These are phyloP conservation scores for Venturia canescens DNA, from an alignment of 1,140 invertebrate species.

Conservation along the genomic window DNA sequence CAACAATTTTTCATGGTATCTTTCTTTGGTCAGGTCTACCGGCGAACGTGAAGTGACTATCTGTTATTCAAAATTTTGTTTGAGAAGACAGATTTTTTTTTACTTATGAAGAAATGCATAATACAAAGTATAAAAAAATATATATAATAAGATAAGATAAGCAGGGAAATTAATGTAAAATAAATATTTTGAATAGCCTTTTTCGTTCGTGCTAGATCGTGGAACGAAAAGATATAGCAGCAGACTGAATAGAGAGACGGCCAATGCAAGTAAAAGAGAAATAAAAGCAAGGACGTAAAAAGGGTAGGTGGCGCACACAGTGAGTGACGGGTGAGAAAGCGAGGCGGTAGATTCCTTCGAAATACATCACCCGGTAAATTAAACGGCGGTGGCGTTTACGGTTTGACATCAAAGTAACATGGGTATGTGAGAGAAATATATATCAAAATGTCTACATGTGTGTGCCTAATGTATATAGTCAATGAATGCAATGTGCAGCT, in stretches of 20 bases:
- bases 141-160: neutral
- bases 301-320: slow-evolving; percentile 33
- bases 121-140: neutral
- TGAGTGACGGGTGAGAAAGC: slow-evolving; percentile 40
- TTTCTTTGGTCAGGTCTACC: no score
- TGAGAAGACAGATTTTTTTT: no score
- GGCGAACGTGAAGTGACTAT: no score
- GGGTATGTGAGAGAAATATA: slow-evolving; percentile 32
- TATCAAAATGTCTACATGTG: slow-evolving; percentile 13
- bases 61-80: no score
- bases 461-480: slow-evolving; percentile 3
- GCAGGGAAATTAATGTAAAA: neutral
- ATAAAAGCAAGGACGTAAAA: slow-evolving; percentile 50
- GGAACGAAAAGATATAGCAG: neutral
- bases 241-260: neutral
- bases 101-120: no score
- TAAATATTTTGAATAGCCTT: neutral
- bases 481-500: slow-evolving; percentile 18
- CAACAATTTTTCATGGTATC: no score
- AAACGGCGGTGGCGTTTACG: slow-evolving; percentile 66
- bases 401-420: slow-evolving; percentile 66
- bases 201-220: neutral
- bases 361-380: slow-evolving; percentile 69
- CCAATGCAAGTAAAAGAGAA: slow-evolving; percentile 18
- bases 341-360: slow-evolving; percentile 60